Percentiles rank a stretch among this genome's conserved stretches.
Evolutionary conservation across 2,797 vertebrate species (phyloP).

Genomic region (Macrochelys suwanniensis): DNA sequence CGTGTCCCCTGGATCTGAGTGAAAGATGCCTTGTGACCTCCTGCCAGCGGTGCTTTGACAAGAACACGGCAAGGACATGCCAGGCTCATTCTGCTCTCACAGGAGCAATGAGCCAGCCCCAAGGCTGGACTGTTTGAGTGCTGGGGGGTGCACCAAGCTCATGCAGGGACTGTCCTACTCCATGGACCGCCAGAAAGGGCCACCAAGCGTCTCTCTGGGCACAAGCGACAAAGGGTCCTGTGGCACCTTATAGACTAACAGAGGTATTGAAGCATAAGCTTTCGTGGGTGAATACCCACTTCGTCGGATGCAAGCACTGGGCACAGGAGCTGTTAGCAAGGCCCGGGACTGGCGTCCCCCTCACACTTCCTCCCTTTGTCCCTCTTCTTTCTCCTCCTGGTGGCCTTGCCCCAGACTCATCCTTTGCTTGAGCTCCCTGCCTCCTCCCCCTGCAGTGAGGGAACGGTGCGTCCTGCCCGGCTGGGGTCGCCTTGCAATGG

Average conservation of each 20-base stretch:
- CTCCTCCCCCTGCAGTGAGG: background rate
- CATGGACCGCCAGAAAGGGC: background rate
- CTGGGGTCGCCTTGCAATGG: background rate
- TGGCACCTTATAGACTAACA: no score
- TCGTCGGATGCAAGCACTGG: no score
- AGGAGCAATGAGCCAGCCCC: background rate
- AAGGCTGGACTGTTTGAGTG: background rate
- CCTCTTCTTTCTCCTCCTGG: background rate
- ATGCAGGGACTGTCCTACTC: accelerated
- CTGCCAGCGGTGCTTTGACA: background rate
- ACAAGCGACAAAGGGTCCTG: no score
- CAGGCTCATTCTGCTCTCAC: accelerated
- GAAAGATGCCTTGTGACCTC: background rate
- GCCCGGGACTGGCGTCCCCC: background rate
- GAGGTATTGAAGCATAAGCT: no score
- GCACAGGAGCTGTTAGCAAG: background rate
- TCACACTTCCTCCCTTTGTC: background rate
- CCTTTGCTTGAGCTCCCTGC: background rate
- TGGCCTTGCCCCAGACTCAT: background rate
- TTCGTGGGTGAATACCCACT: no score
- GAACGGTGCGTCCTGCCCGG: background rate
- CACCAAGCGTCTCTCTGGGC: background rate
- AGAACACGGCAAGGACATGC: background rate
- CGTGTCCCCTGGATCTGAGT: accelerated
- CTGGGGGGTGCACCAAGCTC: background rate